Evolutionary conservation across 2,888 invertebrate species (phyloP).

Genomic region (Sepiola atlantica): DNA sequence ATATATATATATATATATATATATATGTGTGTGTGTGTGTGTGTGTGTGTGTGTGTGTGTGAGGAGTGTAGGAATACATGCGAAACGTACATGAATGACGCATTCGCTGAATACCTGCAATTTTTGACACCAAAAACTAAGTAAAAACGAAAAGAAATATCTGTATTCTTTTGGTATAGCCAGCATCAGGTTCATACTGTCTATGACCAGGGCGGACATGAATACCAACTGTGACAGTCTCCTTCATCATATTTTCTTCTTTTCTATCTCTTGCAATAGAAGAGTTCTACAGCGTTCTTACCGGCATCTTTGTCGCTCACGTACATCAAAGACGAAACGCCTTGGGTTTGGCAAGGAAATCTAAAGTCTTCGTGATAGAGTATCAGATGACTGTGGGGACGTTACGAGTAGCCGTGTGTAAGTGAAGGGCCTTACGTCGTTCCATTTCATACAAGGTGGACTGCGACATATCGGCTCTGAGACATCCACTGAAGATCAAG

Average conservation of each 20-base stretch:
- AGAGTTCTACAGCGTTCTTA: slow-evolving; percentile 32
- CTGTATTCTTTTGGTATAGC: neutral
- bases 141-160: no score
- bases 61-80: no score
- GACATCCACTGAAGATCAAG: neutral
- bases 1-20: no score
- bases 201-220: neutral
- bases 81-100: neutral
- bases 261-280: neutral
- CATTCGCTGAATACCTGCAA: neutral
- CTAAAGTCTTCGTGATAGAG: neutral
- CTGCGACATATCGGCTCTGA: neutral
- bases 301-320: neutral
- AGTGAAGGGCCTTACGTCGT: neutral
- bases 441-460: neutral
- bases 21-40: no score
- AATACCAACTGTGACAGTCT: neutral
- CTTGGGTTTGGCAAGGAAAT: neutral
- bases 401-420: neutral
- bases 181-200: neutral
- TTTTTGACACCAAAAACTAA: neutral
- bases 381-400: slow-evolving; percentile 13
- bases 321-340: neutral
- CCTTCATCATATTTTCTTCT: neutral
- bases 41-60: no score